Percentiles rank a stretch among this genome's conserved stretches.
phyloP scores from a whole-genome alignment of 2,797 vertebrate genomes.

The Potorous gilbertii region DNA sequence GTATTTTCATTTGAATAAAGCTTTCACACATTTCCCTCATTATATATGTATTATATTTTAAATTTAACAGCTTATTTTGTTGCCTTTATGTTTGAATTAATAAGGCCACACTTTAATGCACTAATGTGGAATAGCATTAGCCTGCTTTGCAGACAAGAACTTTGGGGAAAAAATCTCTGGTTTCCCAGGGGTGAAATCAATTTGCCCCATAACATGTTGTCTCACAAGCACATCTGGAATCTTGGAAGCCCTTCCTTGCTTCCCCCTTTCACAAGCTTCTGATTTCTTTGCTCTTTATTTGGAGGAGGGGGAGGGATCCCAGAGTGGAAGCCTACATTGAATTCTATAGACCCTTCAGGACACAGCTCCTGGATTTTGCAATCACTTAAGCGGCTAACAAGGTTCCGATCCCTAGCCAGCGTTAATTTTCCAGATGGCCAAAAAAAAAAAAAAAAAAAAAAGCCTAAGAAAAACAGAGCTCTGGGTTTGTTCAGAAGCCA shows the following conservation, averaged over 20 bases:
- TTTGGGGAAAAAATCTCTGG: conserved; percentile 77
- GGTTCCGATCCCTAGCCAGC: conserved; percentile 40
- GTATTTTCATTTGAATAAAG: conserved; percentile 88
- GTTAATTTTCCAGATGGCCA: conserved; percentile 63
- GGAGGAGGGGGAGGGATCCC: conserved; percentile 73
- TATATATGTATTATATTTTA: conserved; percentile 89
- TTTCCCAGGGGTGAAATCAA: conserved; percentile 85
- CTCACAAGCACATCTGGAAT: conserved; percentile 80
- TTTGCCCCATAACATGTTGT: conserved; percentile 83
- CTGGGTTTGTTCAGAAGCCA: conserved; percentile 57
- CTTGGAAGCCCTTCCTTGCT: conserved; percentile 54
- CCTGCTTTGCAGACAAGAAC: conserved; percentile 81
- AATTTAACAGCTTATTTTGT: conserved; percentile 89
- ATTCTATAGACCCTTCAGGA: conserved; percentile 69
- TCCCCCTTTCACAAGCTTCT: conserved; percentile 75
- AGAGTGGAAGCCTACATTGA: conserved; percentile 72
- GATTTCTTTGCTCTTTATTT: conserved; percentile 56
- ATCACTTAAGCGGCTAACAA: conserved; percentile 77
- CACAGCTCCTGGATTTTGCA: conserved; percentile 74
- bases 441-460: conserved; percentile 63
- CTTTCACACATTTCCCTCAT: conserved; percentile 86
- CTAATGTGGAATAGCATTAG: conserved; percentile 85
- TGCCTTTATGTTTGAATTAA: conserved; percentile 88
- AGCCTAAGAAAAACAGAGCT: conserved; percentile 56
- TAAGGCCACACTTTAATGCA: conserved; percentile 87